A percentile compares a stretch with the other conserved stretches of the same genome.
These are phyloP conservation scores for Telmatochromis sp. DNA, from an alignment of 2,113 vertebrate genomes.

Conservation along the genomic window DNA sequence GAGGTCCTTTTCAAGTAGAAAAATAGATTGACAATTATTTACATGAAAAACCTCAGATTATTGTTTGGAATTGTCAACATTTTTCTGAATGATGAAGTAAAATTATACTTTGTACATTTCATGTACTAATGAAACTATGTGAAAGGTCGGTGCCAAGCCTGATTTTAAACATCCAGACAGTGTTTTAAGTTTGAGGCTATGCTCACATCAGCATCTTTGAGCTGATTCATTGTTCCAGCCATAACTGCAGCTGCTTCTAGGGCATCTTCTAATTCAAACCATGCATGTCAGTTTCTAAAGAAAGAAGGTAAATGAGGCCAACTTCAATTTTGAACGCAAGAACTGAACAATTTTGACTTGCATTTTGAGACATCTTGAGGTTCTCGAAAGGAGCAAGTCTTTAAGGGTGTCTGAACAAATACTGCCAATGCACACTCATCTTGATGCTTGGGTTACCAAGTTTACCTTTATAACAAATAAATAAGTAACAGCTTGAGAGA, in stretches of 20 bases:
- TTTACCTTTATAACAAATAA: neutral
- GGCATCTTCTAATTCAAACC: neutral
- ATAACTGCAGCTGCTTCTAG: neutral
- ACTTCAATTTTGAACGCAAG: neutral
- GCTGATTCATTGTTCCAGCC: neutral
- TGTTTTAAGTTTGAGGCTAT: neutral
- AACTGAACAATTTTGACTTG: neutral
- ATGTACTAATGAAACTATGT: neutral
- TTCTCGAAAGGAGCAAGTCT: neutral
- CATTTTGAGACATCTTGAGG: neutral
- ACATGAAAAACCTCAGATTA: neutral
- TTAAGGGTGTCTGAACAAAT: conserved; percentile 2
- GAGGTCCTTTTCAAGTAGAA: neutral
- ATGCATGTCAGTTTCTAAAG: neutral
- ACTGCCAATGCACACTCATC: neutral
- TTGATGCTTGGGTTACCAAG: conserved; percentile 1
- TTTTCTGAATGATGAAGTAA: neutral
- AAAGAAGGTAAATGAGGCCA: neutral
- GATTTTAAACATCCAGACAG: neutral
- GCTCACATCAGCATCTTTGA: neutral
- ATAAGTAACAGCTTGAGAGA: neutral
- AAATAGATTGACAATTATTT: neutral
- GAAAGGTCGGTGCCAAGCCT: neutral
- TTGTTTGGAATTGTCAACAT: neutral
- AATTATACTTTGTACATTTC: neutral